phyloP scores from a whole-genome alignment of 1,140 invertebrate species.

The Scaptodrosophila lebanonensis region DNA sequence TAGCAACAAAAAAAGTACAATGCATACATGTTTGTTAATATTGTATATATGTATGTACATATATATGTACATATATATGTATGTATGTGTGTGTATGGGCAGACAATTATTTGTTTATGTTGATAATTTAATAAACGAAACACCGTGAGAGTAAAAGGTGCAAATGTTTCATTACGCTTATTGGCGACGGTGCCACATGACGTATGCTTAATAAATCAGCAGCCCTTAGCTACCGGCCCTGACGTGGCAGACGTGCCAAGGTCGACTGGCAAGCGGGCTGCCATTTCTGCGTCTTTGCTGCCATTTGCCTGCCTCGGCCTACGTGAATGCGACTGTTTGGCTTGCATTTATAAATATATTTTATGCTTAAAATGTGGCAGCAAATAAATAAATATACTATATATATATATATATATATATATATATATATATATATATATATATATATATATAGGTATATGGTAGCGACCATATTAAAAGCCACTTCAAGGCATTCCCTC shows the following conservation, averaged over 20 bases:
- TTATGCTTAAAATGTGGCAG: too few relatives aligned
- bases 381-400: constrained; percentile 69
- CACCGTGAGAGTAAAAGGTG: not conserved
- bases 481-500: too few relatives aligned
- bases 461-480: too few relatives aligned
- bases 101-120: constrained; percentile 65
- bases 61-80: constrained; percentile 5
- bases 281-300: too few relatives aligned
- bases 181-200: constrained; percentile 43
- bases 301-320: too few relatives aligned
- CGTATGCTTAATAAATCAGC: constrained; percentile 44
- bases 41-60: constrained; percentile 38
- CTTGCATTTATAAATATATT: constrained; percentile 71
- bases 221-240: too few relatives aligned
- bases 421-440: too few relatives aligned
- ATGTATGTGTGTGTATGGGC: constrained; percentile 18
- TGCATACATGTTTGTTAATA: constrained; percentile 14
- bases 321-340: constrained; percentile 26
- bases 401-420: too few relatives aligned
- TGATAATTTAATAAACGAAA: constrained; percentile 70
- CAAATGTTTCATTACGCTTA: constrained; percentile 1
- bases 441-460: too few relatives aligned
- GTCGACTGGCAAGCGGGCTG: constrained; percentile 5
- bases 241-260: constrained; percentile 34
- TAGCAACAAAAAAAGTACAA: constrained; percentile 24